These are phyloP conservation scores for Echinometra lucunter DNA, from an alignment of 53 echinoderm and acorn worm genomes.

Conservation along the genomic window DNA sequence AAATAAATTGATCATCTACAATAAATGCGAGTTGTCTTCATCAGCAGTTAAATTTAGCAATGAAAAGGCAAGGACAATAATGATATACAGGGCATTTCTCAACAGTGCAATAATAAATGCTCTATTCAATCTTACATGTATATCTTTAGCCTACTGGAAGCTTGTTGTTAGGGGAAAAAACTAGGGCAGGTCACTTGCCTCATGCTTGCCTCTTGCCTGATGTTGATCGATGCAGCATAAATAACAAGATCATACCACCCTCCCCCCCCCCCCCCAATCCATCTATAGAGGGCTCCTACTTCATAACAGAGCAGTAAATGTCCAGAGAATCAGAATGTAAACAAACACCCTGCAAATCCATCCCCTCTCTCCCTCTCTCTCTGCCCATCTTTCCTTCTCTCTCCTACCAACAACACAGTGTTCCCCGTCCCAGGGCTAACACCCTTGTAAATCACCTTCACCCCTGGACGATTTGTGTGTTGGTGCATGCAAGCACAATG, in stretches of 20 bases:
- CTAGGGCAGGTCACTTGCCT: constrained; percentile 40
- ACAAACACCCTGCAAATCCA: not conserved
- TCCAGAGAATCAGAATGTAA: not conserved
- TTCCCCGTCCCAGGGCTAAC: constrained; percentile 23
- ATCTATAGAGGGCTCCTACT: not conserved
- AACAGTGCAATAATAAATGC: not conserved
- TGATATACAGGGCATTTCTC: not conserved
- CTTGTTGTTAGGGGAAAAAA: not conserved
- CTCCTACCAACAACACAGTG: constrained; percentile 1
- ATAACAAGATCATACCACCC: not conserved
- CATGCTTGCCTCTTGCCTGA: too few species aligned
- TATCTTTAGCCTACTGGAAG: constrained; percentile 24
- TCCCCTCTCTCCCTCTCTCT: not conserved
- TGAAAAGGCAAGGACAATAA: not conserved
- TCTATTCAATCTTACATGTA: not conserved
- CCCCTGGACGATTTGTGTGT: not conserved
- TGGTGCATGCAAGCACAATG: not conserved
- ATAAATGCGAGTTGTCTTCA: not conserved
- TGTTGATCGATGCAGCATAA: too few species aligned
- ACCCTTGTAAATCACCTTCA: constrained; percentile 51
- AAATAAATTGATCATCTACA: not conserved
- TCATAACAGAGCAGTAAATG: not conserved
- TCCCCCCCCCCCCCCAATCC: not conserved
- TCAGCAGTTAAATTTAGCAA: not conserved
- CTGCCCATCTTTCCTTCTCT: not conserved